Conservation (phyloP, 2,888 invertebrate species). For the Therioaphis trifolii region DNA sequence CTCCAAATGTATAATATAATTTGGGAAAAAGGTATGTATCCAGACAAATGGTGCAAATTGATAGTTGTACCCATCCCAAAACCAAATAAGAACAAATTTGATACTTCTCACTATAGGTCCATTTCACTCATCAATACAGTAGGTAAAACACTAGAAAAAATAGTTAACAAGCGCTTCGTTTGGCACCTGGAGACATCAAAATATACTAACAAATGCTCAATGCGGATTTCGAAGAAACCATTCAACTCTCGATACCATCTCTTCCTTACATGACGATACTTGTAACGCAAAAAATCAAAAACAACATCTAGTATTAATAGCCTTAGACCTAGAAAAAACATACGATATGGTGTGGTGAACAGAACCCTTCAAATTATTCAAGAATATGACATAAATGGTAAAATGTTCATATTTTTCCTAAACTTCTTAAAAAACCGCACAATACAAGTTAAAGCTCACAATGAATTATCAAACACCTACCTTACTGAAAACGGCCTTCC, state of each 20-base stretch:
- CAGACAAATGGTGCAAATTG: no score
- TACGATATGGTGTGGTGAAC: background rate
- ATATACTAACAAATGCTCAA: constrained; percentile 14
- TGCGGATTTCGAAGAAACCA: constrained; percentile 8
- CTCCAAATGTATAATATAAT: no score
- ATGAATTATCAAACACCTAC: constrained; percentile 22
- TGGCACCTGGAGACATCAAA: constrained; percentile 24
- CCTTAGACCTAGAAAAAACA: no score
- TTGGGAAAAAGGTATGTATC: no score
- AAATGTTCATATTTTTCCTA: constrained; percentile 13
- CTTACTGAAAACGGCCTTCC: no score
- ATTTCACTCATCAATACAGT: no score
- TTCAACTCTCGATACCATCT: constrained; percentile 5
- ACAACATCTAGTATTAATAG: constrained; percentile 32
- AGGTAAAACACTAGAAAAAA: no score
- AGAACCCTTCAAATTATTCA: background rate
- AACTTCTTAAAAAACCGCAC: no score
- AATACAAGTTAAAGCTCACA: constrained; percentile 41
- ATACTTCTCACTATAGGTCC: no score
- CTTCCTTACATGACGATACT: background rate
- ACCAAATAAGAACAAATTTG: no score
- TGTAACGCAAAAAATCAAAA: constrained; percentile 12
- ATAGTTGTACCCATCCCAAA: no score
- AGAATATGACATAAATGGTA: constrained; percentile 10
- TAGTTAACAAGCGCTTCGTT: background rate